phyloP scores from a whole-genome alignment of 2,797 vertebrate genomes.

The Syndactyla subalaris region DNA sequence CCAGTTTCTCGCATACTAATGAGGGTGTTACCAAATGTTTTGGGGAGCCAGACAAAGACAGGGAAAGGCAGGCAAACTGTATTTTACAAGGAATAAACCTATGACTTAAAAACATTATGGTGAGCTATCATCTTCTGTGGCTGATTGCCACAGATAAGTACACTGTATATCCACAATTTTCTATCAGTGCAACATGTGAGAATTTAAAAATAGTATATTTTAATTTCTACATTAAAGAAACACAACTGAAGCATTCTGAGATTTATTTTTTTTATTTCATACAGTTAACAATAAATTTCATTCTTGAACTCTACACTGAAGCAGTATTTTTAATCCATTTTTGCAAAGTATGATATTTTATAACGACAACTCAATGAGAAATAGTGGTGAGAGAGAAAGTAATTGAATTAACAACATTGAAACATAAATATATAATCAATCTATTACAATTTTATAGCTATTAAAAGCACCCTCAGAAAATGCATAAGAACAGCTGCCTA shows the following conservation, averaged over 20 bases:
- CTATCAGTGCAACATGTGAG: not conserved
- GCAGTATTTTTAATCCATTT: not conserved
- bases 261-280: not conserved
- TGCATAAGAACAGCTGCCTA: not conserved
- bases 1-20: no score
- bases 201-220: not conserved
- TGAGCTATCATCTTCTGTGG: no score
- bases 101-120: no score
- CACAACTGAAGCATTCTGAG: not conserved
- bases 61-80: no score
- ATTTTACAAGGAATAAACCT: no score
- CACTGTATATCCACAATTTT: not conserved
- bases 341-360: not conserved
- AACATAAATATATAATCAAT: not conserved
- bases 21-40: no score
- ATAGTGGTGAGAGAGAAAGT: not conserved
- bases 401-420: slow-evolving; percentile 3
- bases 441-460: not conserved
- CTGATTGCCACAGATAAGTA: no score
- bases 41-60: no score
- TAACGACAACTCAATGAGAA: not conserved
- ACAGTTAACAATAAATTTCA: not conserved
- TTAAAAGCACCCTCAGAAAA: not conserved
- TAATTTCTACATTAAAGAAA: not conserved
- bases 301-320: not conserved